These are phyloP conservation scores for Nebria brevicollis DNA, from an alignment of 2,888 invertebrate species.

Conservation along the genomic window DNA sequence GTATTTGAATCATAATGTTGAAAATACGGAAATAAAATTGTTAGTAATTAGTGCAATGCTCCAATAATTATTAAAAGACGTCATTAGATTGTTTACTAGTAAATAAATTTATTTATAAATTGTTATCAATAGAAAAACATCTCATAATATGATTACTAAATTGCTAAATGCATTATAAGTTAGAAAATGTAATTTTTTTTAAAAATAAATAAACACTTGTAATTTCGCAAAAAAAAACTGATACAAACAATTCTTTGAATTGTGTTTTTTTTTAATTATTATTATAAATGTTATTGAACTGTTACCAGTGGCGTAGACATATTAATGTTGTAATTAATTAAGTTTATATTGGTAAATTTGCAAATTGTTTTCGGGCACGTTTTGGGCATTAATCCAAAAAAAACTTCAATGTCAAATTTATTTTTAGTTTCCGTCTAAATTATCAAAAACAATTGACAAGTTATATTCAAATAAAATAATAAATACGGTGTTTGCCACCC, in stretches of 20 bases:
- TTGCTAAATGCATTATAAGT: background rate
- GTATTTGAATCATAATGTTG: background rate
- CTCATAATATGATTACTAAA: background rate
- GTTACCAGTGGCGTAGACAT: background rate
- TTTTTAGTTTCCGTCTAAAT: background rate
- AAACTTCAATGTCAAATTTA: constrained; percentile 1
- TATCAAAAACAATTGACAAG: background rate
- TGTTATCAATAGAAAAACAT: background rate
- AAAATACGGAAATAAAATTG: background rate
- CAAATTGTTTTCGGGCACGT: background rate
- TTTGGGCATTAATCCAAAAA: background rate
- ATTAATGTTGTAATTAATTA: background rate
- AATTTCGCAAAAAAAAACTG: background rate
- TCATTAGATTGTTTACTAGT: background rate
- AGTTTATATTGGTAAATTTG: background rate
- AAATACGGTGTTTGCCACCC: background rate
- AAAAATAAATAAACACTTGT: background rate
- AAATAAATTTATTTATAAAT: background rate
- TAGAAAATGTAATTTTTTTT: background rate
- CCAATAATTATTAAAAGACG: background rate
- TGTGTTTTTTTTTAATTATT: background rate
- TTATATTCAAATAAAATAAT: background rate
- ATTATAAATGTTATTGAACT: background rate
- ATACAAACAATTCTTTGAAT: background rate
- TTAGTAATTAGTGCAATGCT: background rate